Base-by-base conservation (phyloP, 2,888 invertebrate genomes). In the Sesamia inferens region DNA sequence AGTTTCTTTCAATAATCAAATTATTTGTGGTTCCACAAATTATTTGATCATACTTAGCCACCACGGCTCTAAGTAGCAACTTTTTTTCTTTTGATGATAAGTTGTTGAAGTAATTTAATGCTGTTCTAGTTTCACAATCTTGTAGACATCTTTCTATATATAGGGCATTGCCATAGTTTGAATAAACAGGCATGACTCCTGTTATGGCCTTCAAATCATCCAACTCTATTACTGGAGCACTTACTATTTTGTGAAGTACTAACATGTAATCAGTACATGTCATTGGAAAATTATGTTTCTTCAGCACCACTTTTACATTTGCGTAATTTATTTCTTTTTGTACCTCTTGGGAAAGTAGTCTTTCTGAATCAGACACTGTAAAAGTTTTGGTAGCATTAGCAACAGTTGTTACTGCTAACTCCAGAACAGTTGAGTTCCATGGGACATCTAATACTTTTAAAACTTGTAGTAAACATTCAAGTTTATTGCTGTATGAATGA, bases 381-480 rank as follows among this genome's bases (percentile, higher is more conserved):
- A 94, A 96, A 74, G 94, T 95, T 87, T 92, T 94, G 58, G 85
- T 89, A 62, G 89, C 89, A 44, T 93, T 90, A 64, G 93, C 91
- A 75, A 94, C 94, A 81, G 94, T 92, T 75, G 88, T 83, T 57
- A 93, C 87, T 8, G 95, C 95, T 78, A 95, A 85, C 59, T 93
- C 90, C 62, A 91, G 83, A 51, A 96, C 92, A 76, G 87, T 89
- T 39, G 87, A 65, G 82, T 91, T 91, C 96, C 96, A 96, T 71
- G 96, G 96, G 2, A 96, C 96, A 89, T 96, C 95, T 68, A 96
- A 88, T 44, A 94, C 90, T 90, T 94, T 94, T 47, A 96, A 88
- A 67, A 95, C 95, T 89, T 94, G 92, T 54, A 96, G 89, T 68
- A 96, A 89, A 81, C 95, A 95, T 73, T 95, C 92, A 55, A 95